Conservation (phyloP, 2,797 vertebrate genomes). For the Cyprinella venusta region DNA sequence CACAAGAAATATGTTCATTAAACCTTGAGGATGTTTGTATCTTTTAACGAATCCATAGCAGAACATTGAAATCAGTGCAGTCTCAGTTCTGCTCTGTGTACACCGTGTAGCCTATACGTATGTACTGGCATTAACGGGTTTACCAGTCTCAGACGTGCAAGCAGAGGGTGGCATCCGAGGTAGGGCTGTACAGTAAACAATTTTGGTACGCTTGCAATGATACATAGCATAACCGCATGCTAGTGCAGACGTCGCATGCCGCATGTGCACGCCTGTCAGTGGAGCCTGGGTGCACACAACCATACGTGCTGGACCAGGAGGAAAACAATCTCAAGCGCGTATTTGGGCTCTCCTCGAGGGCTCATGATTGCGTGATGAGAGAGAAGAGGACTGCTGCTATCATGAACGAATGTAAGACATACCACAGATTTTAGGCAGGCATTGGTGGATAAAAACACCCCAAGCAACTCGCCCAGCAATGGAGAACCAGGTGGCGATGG, state of each 20-base stretch:
- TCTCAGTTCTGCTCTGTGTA: background rate
- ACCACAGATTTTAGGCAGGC: slow-evolving; percentile 54
- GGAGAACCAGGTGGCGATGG: slow-evolving; percentile 77
- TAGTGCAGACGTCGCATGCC: slow-evolving; percentile 57
- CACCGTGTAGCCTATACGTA: slow-evolving; percentile 5
- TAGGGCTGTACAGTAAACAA: slow-evolving; percentile 56
- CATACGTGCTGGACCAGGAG: slow-evolving; percentile 37
- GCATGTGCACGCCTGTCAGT: slow-evolving; percentile 63
- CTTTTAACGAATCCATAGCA: background rate
- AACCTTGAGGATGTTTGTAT: slow-evolving; percentile 7
- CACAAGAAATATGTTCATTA: background rate
- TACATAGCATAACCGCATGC: slow-evolving; percentile 49
- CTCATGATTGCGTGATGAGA: slow-evolving; percentile 55
- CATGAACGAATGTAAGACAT: slow-evolving; percentile 48
- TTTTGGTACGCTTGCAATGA: slow-evolving; percentile 57
- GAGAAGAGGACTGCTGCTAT: slow-evolving; percentile 35
- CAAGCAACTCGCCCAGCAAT: slow-evolving; percentile 68
- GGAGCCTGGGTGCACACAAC: slow-evolving; percentile 41
- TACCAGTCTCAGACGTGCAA: slow-evolving; percentile 18
- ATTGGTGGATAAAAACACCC: slow-evolving; percentile 44
- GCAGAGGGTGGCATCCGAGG: slow-evolving; percentile 42
- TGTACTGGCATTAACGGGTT: slow-evolving; percentile 31
- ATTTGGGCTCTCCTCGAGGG: slow-evolving; percentile 46
- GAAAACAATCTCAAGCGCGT: slow-evolving; percentile 40
- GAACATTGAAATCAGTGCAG: slow-evolving; percentile 12